These are phyloP conservation scores for Leptopilina boulardi DNA, from an alignment of 1,140 invertebrate species.

Conservation along the genomic window DNA sequence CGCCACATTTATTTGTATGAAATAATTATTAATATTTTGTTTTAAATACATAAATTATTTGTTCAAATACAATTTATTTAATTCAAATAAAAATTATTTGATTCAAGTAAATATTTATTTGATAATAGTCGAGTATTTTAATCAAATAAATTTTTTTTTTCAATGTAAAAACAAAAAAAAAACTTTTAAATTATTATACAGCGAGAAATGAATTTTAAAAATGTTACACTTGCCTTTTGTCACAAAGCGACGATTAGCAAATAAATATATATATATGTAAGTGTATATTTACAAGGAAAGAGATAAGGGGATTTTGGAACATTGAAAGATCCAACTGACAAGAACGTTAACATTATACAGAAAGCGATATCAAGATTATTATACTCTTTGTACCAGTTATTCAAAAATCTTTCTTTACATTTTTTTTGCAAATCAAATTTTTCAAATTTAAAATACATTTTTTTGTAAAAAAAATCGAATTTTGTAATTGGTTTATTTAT, in stretches of 20 bases:
- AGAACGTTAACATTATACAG: slow-evolving; percentile 4
- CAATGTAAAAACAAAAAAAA: too few relatives aligned
- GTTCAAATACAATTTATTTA: too few relatives aligned
- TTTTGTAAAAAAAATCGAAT: too few relatives aligned
- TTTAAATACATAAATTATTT: too few relatives aligned
- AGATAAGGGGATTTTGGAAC: slow-evolving; percentile 29
- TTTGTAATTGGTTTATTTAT: too few relatives aligned
- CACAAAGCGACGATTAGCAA: neutral
- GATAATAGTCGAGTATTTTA: too few relatives aligned
- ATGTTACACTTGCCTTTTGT: slow-evolving; percentile 8
- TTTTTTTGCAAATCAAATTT: neutral
- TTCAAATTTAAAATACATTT: neutral
- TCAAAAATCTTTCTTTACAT: neutral
- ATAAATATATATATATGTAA: slow-evolving; percentile 18
- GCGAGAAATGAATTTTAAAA: neutral
- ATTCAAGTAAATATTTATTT: too few relatives aligned
- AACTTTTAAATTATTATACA: neutral
- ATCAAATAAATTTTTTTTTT: too few relatives aligned
- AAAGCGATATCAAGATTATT: neutral
- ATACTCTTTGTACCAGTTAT: neutral
- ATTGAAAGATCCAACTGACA: slow-evolving; percentile 16
- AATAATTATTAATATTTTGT: too few relatives aligned
- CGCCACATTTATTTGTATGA: too few relatives aligned
- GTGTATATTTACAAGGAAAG: slow-evolving; percentile 16
- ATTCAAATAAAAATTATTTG: too few relatives aligned